Conservation (phyloP, 2,888 invertebrate genomes). For the Eilema caniola region DNA sequence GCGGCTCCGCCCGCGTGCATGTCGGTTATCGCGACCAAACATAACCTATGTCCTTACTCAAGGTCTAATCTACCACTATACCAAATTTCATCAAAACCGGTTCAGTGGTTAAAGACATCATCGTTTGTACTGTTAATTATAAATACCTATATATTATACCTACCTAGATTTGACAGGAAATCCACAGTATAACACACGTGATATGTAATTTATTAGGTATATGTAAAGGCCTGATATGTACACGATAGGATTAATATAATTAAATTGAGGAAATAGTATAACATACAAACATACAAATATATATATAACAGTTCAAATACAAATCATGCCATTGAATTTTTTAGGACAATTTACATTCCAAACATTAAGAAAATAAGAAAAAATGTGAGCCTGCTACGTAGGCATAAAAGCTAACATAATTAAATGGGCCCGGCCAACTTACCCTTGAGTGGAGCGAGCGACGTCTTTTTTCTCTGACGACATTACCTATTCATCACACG, state of each 20-base stretch:
- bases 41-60: too few relatives aligned
- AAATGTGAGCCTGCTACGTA: conserved; percentile 9
- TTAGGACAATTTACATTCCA: not conserved
- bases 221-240: conserved; percentile 31
- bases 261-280: not conserved
- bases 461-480: conserved; percentile 64
- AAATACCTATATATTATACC: too few relatives aligned
- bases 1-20: too few relatives aligned
- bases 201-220: not conserved
- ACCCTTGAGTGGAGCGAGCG: conserved; percentile 56
- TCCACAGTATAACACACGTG: not conserved
- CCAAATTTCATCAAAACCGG: too few relatives aligned
- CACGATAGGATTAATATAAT: not conserved
- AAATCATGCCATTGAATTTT: conserved; percentile 7
- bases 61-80: too few relatives aligned
- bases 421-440: conserved; percentile 62
- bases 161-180: not conserved
- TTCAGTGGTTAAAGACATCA: too few relatives aligned
- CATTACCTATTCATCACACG: conserved; percentile 76
- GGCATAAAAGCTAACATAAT: conserved; percentile 64
- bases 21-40: too few relatives aligned
- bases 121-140: too few relatives aligned
- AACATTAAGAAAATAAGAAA: conserved; percentile 13
- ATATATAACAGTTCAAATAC: not conserved
- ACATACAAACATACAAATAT: too few relatives aligned